Conservation (phyloP, 2,113 vertebrate genomes). For the Callithrix jacchus region DNA sequence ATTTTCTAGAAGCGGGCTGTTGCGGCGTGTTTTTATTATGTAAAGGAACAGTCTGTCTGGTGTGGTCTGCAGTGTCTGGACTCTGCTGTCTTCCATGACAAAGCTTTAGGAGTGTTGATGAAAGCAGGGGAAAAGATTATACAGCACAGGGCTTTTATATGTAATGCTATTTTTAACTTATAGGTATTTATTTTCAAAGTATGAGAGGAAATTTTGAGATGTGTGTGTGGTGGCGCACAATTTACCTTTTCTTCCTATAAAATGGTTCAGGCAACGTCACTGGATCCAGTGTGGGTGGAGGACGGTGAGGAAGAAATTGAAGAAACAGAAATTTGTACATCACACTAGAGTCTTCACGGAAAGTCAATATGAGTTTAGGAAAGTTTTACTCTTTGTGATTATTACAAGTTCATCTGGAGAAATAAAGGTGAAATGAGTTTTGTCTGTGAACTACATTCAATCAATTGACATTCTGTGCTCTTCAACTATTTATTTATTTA, state of each 20-base stretch:
- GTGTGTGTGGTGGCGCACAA: rapidly evolving
- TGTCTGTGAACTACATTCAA: constrained; percentile 30
- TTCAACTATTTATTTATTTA: not conserved
- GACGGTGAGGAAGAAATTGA: rapidly evolving
- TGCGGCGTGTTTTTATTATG: rapidly evolving
- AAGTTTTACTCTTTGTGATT: not conserved
- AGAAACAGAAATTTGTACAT: no score
- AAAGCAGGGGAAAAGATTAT: rapidly evolving
- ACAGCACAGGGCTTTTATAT: rapidly evolving
- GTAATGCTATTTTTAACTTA: no score
- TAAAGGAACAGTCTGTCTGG: rapidly evolving
- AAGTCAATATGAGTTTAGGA: rapidly evolving
- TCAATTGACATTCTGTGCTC: not conserved
- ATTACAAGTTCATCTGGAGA: not conserved
- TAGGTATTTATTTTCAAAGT: no score
- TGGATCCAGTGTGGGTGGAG: rapidly evolving
- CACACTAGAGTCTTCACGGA: rapidly evolving
- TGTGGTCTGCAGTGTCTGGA: rapidly evolving
- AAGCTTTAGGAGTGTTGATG: not conserved
- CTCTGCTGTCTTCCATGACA: rapidly evolving
- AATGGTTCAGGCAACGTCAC: not conserved
- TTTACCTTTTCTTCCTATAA: not conserved
- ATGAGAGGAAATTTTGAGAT: not conserved
- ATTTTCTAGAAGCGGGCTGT: not conserved
- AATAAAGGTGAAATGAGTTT: not conserved